phyloP scores from a whole-genome alignment of 2,888 invertebrate species.

The Pachliopta kotzebuea region DNA sequence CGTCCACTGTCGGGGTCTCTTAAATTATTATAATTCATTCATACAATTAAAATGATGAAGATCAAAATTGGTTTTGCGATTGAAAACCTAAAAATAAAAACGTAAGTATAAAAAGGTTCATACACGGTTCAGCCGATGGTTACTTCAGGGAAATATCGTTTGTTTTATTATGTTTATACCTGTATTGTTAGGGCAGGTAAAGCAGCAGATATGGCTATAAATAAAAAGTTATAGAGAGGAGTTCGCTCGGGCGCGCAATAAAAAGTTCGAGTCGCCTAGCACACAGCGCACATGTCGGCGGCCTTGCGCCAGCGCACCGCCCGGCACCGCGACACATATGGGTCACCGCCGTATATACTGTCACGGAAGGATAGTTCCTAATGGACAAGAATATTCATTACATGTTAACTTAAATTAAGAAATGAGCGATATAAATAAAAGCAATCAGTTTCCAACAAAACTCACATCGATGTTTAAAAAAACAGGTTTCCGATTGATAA shows the following conservation, averaged over 20 bases:
- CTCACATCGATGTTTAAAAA: neutral
- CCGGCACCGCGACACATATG: slow-evolving; percentile 44
- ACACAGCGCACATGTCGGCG: slow-evolving; percentile 49
- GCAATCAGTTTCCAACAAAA: neutral
- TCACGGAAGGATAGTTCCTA: slow-evolving; percentile 34
- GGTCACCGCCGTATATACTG: slow-evolving; percentile 42
- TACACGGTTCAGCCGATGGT: neutral
- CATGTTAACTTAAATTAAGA: slow-evolving; percentile 18
- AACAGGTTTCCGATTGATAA: slow-evolving; percentile 8
- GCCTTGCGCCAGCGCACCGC: slow-evolving; percentile 61
- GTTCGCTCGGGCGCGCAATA: slow-evolving; percentile 13
- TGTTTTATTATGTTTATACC: slow-evolving; percentile 8
- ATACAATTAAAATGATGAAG: no score
- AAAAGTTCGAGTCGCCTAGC: slow-evolving; percentile 30
- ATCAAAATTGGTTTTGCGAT: no score
- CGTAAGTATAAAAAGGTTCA: no score
- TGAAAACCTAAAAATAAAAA: no score
- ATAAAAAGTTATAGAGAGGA: slow-evolving; percentile 14
- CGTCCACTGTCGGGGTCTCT: no score
- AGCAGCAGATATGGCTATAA: slow-evolving; percentile 8
- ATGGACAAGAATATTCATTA: slow-evolving; percentile 25
- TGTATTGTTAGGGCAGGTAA: slow-evolving; percentile 12
- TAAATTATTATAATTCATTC: no score
- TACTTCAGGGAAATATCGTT: slow-evolving; percentile 3
- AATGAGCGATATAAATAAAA: neutral